These are phyloP conservation scores for Drosophila atroscutellata DNA, from an alignment of 2,888 invertebrate species.

Conservation along the genomic window DNA sequence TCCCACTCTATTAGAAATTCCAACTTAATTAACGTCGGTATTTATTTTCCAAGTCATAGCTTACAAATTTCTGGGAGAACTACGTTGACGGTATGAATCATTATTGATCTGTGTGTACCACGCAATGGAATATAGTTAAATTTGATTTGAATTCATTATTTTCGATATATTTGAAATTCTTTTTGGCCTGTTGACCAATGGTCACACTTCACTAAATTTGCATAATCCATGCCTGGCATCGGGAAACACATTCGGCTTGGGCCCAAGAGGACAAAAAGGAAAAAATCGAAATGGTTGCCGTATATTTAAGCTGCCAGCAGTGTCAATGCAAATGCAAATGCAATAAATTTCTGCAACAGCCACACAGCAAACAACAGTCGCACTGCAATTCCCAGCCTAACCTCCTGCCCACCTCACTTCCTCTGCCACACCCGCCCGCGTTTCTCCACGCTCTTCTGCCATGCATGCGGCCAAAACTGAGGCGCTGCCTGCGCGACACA, in stretches of 20 bases:
- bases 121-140: background rate
- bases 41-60: background rate
- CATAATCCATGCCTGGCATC: constrained; percentile 27
- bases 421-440: background rate
- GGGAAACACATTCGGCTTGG: constrained; percentile 8
- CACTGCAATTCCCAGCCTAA: constrained; percentile 1
- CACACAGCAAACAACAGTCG: constrained; percentile 35
- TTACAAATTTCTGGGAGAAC: background rate
- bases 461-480: constrained; percentile 37
- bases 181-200: constrained; percentile 1
- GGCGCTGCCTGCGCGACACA: constrained; percentile 49
- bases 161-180: constrained; percentile 1
- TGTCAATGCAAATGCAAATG: constrained; percentile 67
- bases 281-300: constrained; percentile 43
- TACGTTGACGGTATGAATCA: background rate
- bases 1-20: background rate
- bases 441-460: background rate
- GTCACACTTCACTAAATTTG: constrained; percentile 30
- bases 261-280: constrained; percentile 4
- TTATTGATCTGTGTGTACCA: background rate
- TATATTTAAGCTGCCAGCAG: constrained; percentile 67
- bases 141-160: background rate
- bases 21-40: background rate
- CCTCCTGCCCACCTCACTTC: background rate
- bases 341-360: constrained; percentile 67